phyloP scores from a whole-genome alignment of 2,888 invertebrate genomes.

The Argyresthia albistria region DNA sequence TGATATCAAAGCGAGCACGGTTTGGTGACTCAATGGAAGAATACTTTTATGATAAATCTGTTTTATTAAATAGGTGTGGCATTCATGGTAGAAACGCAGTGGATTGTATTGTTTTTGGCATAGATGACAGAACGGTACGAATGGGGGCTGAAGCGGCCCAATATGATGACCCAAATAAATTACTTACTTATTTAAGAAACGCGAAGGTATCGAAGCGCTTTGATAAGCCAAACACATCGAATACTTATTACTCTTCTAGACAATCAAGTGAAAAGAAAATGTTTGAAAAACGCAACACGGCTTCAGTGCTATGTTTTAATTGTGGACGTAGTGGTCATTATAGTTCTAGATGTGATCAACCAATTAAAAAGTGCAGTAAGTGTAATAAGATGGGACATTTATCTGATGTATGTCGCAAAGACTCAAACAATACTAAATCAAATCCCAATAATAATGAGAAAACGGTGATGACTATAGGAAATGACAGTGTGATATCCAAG shows the following conservation, averaged over 20 bases:
- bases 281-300: background rate
- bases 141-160: conserved; percentile 11
- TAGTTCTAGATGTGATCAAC: too few relatives aligned
- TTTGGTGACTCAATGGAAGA: background rate
- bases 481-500: too few relatives aligned
- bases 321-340: background rate
- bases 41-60: background rate
- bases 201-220: background rate
- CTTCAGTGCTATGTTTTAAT: background rate
- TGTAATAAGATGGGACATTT: too few relatives aligned
- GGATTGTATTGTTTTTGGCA: background rate
- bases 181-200: background rate
- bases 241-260: background rate
- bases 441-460: too few relatives aligned
- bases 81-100: background rate
- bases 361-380: too few relatives aligned
- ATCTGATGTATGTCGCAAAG: too few relatives aligned
- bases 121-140: conserved; percentile 5
- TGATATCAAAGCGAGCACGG: background rate
- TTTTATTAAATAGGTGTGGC: background rate
- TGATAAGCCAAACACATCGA: background rate
- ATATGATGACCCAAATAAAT: conserved; percentile 13
- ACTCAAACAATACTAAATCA: too few relatives aligned
- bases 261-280: background rate
- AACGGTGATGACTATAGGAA: too few relatives aligned